Percentiles rank a stretch among this genome's conserved stretches.
Evolutionary conservation across 2,113 vertebrate genomes (phyloP).

Genomic region (Serilophus lunatus): DNA sequence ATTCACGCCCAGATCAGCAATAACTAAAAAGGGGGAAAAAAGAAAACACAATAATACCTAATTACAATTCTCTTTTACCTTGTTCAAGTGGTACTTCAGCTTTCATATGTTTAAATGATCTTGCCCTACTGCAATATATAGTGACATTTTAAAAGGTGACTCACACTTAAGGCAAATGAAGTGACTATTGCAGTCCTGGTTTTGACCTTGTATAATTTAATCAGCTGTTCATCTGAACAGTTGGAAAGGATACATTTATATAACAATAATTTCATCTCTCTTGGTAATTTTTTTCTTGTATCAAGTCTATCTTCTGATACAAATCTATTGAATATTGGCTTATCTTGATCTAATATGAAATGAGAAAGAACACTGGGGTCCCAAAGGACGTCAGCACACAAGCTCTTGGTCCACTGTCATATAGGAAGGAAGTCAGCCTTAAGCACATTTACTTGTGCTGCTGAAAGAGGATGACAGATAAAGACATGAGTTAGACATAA

Average conservation of each 20-base stretch:
- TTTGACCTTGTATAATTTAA: neutral
- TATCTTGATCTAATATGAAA: neutral
- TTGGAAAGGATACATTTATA: neutral
- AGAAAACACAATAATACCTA: neutral
- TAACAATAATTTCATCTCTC: neutral
- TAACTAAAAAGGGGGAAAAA: neutral
- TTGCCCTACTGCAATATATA: neutral
- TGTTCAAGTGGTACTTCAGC: neutral
- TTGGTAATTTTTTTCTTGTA: neutral
- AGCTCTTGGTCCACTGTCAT: neutral
- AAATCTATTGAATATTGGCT: neutral
- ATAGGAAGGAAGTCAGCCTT: neutral
- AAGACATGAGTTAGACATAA: neutral
- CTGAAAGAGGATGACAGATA: neutral
- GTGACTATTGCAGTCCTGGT: neutral
- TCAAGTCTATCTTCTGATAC: neutral
- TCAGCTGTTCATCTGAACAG: constrained; percentile 26
- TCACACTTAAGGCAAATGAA: neutral
- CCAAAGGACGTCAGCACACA: neutral
- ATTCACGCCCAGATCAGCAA: neutral
- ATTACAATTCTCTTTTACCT: neutral
- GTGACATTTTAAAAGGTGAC: neutral
- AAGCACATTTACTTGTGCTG: neutral
- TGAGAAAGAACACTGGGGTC: neutral
- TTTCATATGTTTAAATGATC: neutral